Percentiles rank a stretch among this genome's conserved stretches.
These are phyloP conservation scores for Mongoloraphidia duomilia DNA, from an alignment of 2,888 invertebrate genomes.

Conservation along the genomic window DNA sequence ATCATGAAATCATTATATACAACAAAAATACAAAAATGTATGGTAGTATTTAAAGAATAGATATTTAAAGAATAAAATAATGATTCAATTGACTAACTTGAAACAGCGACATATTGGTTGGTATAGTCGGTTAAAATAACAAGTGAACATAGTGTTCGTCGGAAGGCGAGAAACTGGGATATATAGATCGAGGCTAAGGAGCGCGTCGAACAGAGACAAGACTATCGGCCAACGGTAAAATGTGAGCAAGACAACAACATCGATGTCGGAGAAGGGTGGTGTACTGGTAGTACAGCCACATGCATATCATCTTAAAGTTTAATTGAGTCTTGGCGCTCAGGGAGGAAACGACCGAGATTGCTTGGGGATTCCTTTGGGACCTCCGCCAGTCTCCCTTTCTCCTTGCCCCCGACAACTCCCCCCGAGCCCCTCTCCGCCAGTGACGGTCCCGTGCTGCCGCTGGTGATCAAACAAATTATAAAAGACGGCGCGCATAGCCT, in stretches of 20 bases:
- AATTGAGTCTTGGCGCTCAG: conserved; percentile 48
- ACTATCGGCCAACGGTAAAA: neutral
- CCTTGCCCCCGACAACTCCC: conserved; percentile 20
- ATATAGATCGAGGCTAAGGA: too few relatives aligned
- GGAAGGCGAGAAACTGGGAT: too few relatives aligned
- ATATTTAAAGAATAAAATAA: too few relatives aligned
- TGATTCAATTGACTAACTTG: too few relatives aligned
- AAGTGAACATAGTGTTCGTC: too few relatives aligned
- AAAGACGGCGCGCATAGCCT: conserved; percentile 23
- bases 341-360: conserved; percentile 33
- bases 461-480: conserved; percentile 32
- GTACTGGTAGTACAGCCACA: conserved; percentile 22
- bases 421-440: conserved; percentile 18
- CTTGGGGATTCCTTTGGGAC: conserved; percentile 31
- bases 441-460: conserved; percentile 12
- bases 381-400: conserved; percentile 19
- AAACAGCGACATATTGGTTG: too few relatives aligned
- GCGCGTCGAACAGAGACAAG: too few relatives aligned
- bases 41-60: too few relatives aligned
- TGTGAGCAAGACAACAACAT: conserved; percentile 10
- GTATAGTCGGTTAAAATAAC: too few relatives aligned
- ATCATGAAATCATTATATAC: too few relatives aligned
- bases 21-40: too few relatives aligned
- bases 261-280: neutral
- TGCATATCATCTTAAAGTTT: conserved; percentile 56